These are phyloP conservation scores for Laodelphax striatellus DNA, from an alignment of 1,140 invertebrate genomes.

Conservation along the genomic window DNA sequence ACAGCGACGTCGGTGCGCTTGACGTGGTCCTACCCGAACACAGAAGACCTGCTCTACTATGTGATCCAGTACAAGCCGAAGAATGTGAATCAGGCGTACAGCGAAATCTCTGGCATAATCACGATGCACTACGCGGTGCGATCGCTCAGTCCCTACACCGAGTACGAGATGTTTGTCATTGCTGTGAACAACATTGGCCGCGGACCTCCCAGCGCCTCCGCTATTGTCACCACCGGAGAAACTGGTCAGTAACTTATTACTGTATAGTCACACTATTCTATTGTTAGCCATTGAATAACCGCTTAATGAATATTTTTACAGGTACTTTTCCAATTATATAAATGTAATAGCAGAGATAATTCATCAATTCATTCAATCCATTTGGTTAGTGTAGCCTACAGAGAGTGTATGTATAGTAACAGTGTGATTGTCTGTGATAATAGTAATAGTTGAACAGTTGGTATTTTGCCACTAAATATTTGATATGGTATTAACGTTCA, in stretches of 20 bases:
- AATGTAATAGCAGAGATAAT: too few relatives aligned
- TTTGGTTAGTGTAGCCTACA: too few relatives aligned
- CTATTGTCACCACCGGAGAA: conserved; percentile 88
- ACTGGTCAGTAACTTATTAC: conserved; percentile 64
- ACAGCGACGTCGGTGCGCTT: conserved; percentile 84
- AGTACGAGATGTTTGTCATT: conserved; percentile 93
- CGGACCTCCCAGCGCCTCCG: conserved; percentile 71
- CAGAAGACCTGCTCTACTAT: conserved; percentile 81
- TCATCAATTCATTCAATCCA: too few relatives aligned
- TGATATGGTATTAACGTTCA: too few relatives aligned
- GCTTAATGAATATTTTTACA: too few relatives aligned
- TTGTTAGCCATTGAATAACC: too few relatives aligned
- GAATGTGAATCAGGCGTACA: conserved; percentile 64
- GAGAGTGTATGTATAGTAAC: too few relatives aligned
- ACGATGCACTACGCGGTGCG: conserved; percentile 85
- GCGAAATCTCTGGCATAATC: conserved; percentile 84
- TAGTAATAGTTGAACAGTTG: too few relatives aligned
- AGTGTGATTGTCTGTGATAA: too few relatives aligned
- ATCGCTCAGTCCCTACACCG: conserved; percentile 82
- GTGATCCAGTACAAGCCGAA: conserved; percentile 93
- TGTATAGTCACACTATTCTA: neutral
- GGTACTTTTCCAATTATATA: too few relatives aligned
- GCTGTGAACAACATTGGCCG: conserved; percentile 89
- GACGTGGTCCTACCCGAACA: conserved; percentile 78
- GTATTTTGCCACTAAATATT: too few relatives aligned